These are phyloP conservation scores for Chromoteleia sp. DNA, from an alignment of 2,888 invertebrate genomes.

Conservation along the genomic window DNA sequence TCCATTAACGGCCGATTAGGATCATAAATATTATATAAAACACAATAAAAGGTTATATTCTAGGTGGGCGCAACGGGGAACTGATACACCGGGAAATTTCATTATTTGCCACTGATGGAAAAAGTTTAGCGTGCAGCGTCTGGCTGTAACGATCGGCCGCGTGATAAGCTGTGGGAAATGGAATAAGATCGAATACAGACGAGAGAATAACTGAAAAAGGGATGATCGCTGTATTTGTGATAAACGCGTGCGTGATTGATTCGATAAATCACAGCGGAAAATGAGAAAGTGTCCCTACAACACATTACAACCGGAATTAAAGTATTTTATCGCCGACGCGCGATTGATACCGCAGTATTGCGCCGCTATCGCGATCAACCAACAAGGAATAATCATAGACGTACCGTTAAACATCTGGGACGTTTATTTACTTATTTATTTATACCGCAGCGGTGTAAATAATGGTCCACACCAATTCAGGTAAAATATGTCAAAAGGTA, in stretches of 20 bases:
- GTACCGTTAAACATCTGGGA: no score
- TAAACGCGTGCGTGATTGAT: constrained; percentile 63
- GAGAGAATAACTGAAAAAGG: constrained; percentile 59
- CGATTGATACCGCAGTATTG: constrained; percentile 19
- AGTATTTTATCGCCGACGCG: constrained; percentile 18
- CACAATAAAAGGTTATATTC: constrained; percentile 49
- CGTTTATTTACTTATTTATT: no score
- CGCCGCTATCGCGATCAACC: no score
- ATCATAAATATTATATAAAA: constrained; percentile 42
- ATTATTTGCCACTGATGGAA: constrained; percentile 63
- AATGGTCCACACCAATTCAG: no score
- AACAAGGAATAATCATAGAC: no score
- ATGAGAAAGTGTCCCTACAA: constrained; percentile 58
- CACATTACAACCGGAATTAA: constrained; percentile 37
- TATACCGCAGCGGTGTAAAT: no score
- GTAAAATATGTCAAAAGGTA: no score
- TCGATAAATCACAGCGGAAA: constrained; percentile 61
- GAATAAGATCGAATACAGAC: constrained; percentile 68
- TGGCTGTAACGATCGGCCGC: constrained; percentile 54
- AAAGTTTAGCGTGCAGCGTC: constrained; percentile 54
- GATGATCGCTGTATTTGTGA: constrained; percentile 65
- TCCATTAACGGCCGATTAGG: constrained; percentile 46
- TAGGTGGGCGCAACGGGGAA: constrained; percentile 11
- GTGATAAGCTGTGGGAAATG: constrained; percentile 62
- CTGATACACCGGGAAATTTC: constrained; percentile 58